Conservation (phyloP, 2,888 invertebrate species). For the Corbicula japonica region DNA sequence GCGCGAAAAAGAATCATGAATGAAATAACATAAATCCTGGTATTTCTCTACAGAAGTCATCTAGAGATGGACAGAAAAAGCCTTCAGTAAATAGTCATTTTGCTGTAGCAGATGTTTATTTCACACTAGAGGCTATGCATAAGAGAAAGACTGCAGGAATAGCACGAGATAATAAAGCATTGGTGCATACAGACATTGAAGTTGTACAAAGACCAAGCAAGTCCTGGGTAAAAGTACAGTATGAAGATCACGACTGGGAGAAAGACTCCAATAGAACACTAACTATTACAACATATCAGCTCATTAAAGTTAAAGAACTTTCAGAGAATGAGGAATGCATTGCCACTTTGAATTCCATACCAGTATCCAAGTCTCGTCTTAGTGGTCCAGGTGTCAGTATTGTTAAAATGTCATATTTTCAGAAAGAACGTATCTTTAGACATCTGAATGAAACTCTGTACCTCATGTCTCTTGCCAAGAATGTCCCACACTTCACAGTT, state of each 20-base stretch:
- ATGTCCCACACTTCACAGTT: slow-evolving; percentile 11
- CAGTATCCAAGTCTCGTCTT: slow-evolving; percentile 25
- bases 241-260: slow-evolving; percentile 39
- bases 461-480: slow-evolving; percentile 38
- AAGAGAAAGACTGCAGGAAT: slow-evolving; percentile 13
- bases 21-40: slow-evolving; percentile 38
- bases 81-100: slow-evolving; percentile 29
- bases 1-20: too few species aligned
- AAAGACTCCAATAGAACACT: slow-evolving; percentile 30
- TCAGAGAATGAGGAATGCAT: slow-evolving; percentile 14
- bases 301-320: slow-evolving; percentile 28
- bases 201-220: slow-evolving; percentile 32
- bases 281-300: slow-evolving; percentile 37
- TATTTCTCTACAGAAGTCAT: slow-evolving; percentile 28
- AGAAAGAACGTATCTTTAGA: slow-evolving; percentile 9
- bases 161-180: slow-evolving; percentile 33
- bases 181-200: slow-evolving; percentile 38
- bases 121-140: slow-evolving; percentile 25
- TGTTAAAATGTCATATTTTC: slow-evolving; percentile 34
- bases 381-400: slow-evolving; percentile 33
- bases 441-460: slow-evolving; percentile 42
- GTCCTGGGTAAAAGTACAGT: slow-evolving; percentile 30
- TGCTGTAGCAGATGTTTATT: slow-evolving; percentile 19
- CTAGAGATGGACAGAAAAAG: slow-evolving; percentile 31
- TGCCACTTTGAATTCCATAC: slow-evolving; percentile 10